phyloP scores from a whole-genome alignment of 2,797 vertebrate genomes.

The Podarcis siculus region DNA sequence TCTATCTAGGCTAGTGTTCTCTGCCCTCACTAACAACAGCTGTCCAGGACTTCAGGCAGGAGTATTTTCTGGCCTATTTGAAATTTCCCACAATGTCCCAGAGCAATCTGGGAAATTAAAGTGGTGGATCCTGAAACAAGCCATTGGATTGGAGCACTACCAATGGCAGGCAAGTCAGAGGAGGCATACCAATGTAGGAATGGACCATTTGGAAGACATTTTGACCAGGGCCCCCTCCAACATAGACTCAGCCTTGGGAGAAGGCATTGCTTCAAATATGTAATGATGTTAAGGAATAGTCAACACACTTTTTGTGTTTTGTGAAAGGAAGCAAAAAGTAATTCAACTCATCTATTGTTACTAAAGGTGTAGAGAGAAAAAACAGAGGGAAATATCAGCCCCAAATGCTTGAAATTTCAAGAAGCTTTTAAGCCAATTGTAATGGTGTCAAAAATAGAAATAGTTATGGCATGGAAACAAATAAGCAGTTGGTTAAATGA shows the following conservation, averaged over 20 bases:
- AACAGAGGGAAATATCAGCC: background rate
- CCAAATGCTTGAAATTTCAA: background rate
- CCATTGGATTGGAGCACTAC: background rate
- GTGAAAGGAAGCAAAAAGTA: background rate
- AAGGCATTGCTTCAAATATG: background rate
- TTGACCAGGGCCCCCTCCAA: background rate
- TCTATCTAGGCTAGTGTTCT: too few species aligned
- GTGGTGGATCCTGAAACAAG: too few species aligned
- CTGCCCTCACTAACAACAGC: background rate
- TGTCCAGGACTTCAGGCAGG: background rate
- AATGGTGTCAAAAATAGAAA: background rate
- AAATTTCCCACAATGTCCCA: too few species aligned
- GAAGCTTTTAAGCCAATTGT: slow-evolving; percentile 4
- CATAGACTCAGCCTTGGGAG: background rate
- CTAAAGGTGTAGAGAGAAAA: background rate
- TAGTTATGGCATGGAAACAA: background rate
- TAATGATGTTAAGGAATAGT: background rate
- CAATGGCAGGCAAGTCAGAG: background rate
- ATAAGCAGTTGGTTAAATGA: background rate
- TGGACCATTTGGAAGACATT: background rate
- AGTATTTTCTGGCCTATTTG: too few species aligned
- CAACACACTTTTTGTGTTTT: background rate
- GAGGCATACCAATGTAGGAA: background rate
- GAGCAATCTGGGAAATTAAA: too few species aligned
- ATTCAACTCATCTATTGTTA: background rate